Percentiles rank a stretch among this genome's conserved stretches.
Conservation (phyloP, 2,113 vertebrate genomes). For the Castor canadensis region DNA sequence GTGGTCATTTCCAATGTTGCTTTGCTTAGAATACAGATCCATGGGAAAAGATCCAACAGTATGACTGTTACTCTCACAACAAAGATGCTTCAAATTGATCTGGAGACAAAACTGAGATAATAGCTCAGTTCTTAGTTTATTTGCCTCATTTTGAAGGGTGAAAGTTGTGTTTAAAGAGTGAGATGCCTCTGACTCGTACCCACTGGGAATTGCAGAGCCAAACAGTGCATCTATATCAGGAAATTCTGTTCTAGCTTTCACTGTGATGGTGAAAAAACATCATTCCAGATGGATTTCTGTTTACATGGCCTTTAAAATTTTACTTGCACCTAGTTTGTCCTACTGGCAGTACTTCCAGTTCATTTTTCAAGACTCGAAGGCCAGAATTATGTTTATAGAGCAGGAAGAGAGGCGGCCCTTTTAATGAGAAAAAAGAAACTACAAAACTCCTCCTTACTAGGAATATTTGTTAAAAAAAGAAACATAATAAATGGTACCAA, state of each 20-base stretch:
- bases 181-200: constrained; percentile 2
- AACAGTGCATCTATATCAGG: constrained; percentile 73
- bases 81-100: neutral
- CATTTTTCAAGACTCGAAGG: constrained; percentile 61
- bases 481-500: neutral
- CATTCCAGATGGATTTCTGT: constrained; percentile 78
- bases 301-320: constrained; percentile 74
- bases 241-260: constrained; percentile 71
- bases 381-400: constrained; percentile 65
- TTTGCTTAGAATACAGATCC: constrained; percentile 34
- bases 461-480: constrained; percentile 4
- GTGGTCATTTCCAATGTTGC: constrained; percentile 46
- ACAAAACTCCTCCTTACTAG: constrained; percentile 18
- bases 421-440: constrained; percentile 51
- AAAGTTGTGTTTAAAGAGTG: constrained; percentile 60
- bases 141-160: neutral
- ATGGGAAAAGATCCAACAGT: constrained; percentile 1
- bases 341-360: constrained; percentile 74
- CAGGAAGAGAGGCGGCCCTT: constrained; percentile 60
- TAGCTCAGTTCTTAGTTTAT: constrained; percentile 21
- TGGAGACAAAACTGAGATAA: neutral
- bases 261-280: constrained; percentile 64
- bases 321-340: constrained; percentile 66
- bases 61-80: neutral
- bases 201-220: constrained; percentile 59